Base-by-base conservation (phyloP, 2,113 vertebrate genomes). In the Falcunculus frontatus region DNA sequence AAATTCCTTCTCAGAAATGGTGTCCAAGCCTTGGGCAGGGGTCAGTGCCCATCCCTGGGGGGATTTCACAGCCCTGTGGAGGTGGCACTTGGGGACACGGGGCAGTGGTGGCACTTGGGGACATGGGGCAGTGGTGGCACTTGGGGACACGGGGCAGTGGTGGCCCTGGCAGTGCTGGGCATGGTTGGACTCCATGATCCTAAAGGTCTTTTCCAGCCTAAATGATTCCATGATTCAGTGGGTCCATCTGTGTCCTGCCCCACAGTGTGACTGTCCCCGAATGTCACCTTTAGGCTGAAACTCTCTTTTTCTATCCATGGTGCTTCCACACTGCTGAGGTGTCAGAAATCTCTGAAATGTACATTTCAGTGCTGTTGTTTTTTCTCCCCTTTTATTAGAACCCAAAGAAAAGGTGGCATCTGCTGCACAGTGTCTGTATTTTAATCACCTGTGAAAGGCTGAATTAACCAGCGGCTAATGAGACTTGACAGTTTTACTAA, bases 381-480 rank as follows among this genome's bases (percentile, higher is more conserved):
- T 72, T 11, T 25, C 33, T 80, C 53, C 67, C 47, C 52, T 86
- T 69, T 44, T 44, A 46, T 72, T 14, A 25, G 35, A 67, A 17
- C 47, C 49, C 35, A 29, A 60, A 64, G 83, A 50, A 67, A 68
- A 90, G 44, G 73, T 78, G 80, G 55, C 27, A 47, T 35, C 85
- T 79, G 70, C 59, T 81, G 42, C 8, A 8, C 29, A 15, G 33
- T 42, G 53, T 37, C 72, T 77, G 9, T 42, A n/a, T 52, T 92
- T 86, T 86, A 88, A 84, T 95, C 80, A 84, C 47, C 64, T 60
- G n/a, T 55, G 69, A 81, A 95, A 74, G 89, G 63, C 72, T 92
- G 87, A 81, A 70, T 89, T 86, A 86, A 27, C 52, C 33, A 13
- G 20, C 50, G 74, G 33, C 77, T 84, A 86, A 89, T 53, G 39